phyloP scores from a whole-genome alignment of 92 coral and sea anemone genomes.

The Montipora capitata region DNA sequence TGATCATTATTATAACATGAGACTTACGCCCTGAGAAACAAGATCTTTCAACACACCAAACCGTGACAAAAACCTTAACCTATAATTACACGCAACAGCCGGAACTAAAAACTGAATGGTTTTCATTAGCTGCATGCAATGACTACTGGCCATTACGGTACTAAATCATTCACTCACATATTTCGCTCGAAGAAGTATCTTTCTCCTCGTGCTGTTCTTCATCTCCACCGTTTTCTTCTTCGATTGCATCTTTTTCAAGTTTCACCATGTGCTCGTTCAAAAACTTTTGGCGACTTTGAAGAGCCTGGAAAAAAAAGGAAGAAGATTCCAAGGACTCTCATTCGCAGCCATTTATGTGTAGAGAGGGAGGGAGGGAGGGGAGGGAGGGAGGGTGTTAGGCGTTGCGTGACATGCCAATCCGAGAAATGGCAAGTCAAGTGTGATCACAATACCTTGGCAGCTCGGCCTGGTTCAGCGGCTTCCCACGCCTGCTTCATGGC shows the following conservation, averaged over 20 bases:
- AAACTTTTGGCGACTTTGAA: conserved; percentile 96
- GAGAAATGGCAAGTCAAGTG: background rate
- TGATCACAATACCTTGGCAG: conserved; percentile 81
- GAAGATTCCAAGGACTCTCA: background rate
- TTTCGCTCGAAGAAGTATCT: conserved; percentile 86
- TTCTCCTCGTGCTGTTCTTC: conserved; percentile 80
- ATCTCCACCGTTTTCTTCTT: conserved; percentile 84
- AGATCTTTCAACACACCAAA: no score
- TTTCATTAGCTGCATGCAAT: background rate
- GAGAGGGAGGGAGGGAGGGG: background rate
- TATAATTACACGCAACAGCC: background rate
- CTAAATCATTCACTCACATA: conserved; percentile 68
- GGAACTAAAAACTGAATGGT: background rate
- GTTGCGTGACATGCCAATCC: background rate
- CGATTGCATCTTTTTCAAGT: conserved; percentile 81
- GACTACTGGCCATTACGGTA: background rate
- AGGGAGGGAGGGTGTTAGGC: background rate
- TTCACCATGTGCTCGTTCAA: conserved; percentile 94
- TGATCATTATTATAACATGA: no score
- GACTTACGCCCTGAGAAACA: no score
- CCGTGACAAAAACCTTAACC: no score
- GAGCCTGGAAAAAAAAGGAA: conserved; percentile 73
- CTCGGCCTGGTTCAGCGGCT: conserved; percentile 99
- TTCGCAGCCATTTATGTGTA: background rate
- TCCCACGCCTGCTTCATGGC: conserved; percentile 99